Evolutionary conservation across 2,888 invertebrate species (phyloP).

Genomic region (Shargacucullia verbasci): DNA sequence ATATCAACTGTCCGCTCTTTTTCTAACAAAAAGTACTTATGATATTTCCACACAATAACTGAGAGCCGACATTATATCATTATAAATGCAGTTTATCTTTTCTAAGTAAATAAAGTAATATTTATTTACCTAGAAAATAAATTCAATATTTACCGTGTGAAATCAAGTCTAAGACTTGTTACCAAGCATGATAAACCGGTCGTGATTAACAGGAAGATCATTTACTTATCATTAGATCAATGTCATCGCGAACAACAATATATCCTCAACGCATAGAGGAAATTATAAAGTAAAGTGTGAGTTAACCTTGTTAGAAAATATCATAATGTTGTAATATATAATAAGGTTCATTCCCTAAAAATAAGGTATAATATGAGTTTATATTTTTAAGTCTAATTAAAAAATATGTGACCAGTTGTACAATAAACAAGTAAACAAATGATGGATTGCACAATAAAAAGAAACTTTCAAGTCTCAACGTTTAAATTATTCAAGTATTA

Average conservation of each 20-base stretch:
- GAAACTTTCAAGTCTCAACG: conserved; percentile 6
- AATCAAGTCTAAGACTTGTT: conserved; percentile 20
- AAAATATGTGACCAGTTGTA: background rate
- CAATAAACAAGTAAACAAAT: conserved; percentile 6
- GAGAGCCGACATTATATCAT: too few species aligned
- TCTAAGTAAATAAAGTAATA: background rate
- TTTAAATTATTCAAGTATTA: conserved; percentile 9
- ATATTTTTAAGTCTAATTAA: background rate
- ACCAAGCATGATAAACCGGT: conserved; percentile 41
- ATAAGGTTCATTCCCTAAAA: background rate
- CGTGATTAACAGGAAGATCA: conserved; percentile 51
- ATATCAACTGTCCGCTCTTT: too few species aligned
- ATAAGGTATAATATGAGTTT: too few species aligned
- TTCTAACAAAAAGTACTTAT: too few species aligned
- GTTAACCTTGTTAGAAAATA: conserved; percentile 21
- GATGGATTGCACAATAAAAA: background rate
- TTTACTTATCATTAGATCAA: conserved; percentile 51
- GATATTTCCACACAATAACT: too few species aligned
- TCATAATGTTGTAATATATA: conserved; percentile 1
- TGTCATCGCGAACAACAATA: conserved; percentile 49
- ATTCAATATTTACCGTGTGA: conserved; percentile 3
- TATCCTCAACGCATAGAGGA: conserved; percentile 47
- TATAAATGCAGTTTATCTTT: background rate
- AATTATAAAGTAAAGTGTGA: conserved; percentile 33
- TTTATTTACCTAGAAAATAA: background rate